A percentile compares a stretch with the other conserved stretches of the same genome.
These are phyloP conservation scores for Agriotes lineatus DNA, from an alignment of 2,888 invertebrate species.

Conservation along the genomic window DNA sequence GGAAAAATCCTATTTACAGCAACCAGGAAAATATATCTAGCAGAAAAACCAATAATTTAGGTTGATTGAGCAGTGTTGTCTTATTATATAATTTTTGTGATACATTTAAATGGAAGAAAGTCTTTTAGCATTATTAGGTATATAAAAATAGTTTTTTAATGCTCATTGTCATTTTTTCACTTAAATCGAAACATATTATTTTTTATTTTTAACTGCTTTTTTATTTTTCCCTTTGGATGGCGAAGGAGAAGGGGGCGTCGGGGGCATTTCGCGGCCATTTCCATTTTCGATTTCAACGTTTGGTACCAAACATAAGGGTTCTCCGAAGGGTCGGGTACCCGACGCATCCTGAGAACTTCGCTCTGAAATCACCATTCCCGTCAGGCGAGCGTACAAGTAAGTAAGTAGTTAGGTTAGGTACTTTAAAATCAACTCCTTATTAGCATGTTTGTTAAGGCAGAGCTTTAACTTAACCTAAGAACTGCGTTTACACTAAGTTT, in stretches of 20 bases:
- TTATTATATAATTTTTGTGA: slow-evolving; percentile 1
- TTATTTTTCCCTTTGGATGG: slow-evolving; percentile 55
- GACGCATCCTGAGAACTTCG: slow-evolving; percentile 64
- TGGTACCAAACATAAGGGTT: slow-evolving; percentile 76
- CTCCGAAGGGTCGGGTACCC: slow-evolving; percentile 70
- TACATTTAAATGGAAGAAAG: slow-evolving; percentile 5
- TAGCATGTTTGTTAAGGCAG: too few species aligned
- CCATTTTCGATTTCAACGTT: slow-evolving; percentile 64
- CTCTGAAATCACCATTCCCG: slow-evolving; percentile 58
- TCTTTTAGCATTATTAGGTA: neutral
- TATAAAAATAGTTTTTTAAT: slow-evolving; percentile 2
- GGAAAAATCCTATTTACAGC: slow-evolving; percentile 1
- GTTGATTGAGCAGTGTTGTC: slow-evolving; percentile 1
- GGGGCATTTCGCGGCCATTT: slow-evolving; percentile 54
- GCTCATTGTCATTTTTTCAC: slow-evolving; percentile 30
- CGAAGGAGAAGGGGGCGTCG: slow-evolving; percentile 60
- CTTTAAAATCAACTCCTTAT: neutral
- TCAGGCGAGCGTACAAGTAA: slow-evolving; percentile 8
- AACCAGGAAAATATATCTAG: slow-evolving; percentile 4
- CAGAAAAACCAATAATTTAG: slow-evolving; percentile 9
- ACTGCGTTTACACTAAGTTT: neutral
- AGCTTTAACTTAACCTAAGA: neutral
- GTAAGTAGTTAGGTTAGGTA: neutral
- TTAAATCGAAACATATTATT: slow-evolving; percentile 40
- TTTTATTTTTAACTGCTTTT: slow-evolving; percentile 53